Evolutionary conservation across 2,888 invertebrate species (phyloP).

Genomic region (Drosophila parthenogenetica): DNA sequence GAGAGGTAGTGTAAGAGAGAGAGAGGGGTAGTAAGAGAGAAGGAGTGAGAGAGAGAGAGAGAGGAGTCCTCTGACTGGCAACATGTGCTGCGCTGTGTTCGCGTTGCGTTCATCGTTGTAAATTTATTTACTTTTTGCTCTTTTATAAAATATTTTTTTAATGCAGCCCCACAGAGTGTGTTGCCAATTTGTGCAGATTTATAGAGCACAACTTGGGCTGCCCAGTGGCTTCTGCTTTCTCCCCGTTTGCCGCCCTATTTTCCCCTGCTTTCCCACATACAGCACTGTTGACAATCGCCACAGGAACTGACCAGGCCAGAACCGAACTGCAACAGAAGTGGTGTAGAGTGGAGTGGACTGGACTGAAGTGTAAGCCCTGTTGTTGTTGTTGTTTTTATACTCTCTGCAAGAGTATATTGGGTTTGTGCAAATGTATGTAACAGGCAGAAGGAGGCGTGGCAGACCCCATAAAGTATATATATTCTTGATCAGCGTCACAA

Average conservation of each 20-base stretch:
- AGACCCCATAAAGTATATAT: too few species aligned
- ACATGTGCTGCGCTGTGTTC: slow-evolving; percentile 62
- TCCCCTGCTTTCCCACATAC: slow-evolving; percentile 43
- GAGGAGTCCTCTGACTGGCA: slow-evolving; percentile 56
- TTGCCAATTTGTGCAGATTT: slow-evolving; percentile 82
- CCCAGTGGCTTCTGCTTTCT: slow-evolving; percentile 3
- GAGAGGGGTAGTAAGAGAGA: slow-evolving; percentile 6
- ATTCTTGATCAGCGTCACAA: too few species aligned
- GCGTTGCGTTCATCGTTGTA: slow-evolving; percentile 55
- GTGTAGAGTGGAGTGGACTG: slow-evolving; percentile 18
- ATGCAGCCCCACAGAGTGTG: slow-evolving; percentile 79
- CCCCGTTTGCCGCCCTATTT: not conserved
- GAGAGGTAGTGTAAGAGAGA: not conserved
- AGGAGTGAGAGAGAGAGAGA: not conserved
- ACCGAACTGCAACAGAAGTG: slow-evolving; percentile 22
- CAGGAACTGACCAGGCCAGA: slow-evolving; percentile 59
- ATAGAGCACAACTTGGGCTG: slow-evolving; percentile 55
- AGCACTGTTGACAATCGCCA: slow-evolving; percentile 77
- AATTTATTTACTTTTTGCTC: slow-evolving; percentile 79
- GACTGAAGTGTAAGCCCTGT: slow-evolving; percentile 46
- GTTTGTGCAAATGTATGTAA: too few species aligned
- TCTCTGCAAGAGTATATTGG: too few species aligned
- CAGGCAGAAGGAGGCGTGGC: too few species aligned
- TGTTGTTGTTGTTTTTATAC: slow-evolving; percentile 30
- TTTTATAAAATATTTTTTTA: slow-evolving; percentile 80